These are phyloP conservation scores for Phalloptychus januarius DNA, from an alignment of 2,797 vertebrate species.

Conservation along the genomic window DNA sequence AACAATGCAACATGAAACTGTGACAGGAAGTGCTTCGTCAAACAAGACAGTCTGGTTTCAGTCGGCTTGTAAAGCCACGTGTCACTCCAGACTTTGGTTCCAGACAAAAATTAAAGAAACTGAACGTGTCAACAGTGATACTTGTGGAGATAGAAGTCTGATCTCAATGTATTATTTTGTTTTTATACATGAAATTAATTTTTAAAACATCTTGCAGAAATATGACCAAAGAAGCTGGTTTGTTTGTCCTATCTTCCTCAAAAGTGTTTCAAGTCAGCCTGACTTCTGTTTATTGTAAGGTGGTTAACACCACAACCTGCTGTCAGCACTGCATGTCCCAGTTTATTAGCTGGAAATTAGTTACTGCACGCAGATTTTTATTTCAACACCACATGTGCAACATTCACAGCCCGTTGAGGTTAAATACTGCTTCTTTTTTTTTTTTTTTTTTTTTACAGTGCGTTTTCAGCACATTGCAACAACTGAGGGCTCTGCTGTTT, in stretches of 20 bases:
- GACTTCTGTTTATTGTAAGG: neutral
- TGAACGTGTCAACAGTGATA: neutral
- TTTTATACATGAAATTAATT: neutral
- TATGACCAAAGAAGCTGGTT: neutral
- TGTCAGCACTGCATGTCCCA: neutral
- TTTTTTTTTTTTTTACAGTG: neutral
- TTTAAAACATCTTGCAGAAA: neutral
- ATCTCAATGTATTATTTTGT: neutral
- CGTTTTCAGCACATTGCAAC: neutral
- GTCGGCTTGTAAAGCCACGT: neutral
- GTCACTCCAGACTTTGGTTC: neutral
- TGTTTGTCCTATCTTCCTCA: constrained; percentile 2
- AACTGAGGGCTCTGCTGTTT: neutral
- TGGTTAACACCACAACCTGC: neutral
- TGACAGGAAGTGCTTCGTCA: constrained; percentile 24
- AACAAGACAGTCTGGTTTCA: neutral
- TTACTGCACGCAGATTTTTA: neutral
- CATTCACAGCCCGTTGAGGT: neutral
- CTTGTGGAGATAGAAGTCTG: neutral
- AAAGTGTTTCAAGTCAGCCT: neutral
- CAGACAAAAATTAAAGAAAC: neutral
- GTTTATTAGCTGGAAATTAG: neutral
- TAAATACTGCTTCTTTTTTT: no score
- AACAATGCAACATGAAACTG: constrained; percentile 2
- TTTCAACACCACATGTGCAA: neutral